Conservation (phyloP, 2,797 vertebrate genomes). For the Cirrhinus molitorella region DNA sequence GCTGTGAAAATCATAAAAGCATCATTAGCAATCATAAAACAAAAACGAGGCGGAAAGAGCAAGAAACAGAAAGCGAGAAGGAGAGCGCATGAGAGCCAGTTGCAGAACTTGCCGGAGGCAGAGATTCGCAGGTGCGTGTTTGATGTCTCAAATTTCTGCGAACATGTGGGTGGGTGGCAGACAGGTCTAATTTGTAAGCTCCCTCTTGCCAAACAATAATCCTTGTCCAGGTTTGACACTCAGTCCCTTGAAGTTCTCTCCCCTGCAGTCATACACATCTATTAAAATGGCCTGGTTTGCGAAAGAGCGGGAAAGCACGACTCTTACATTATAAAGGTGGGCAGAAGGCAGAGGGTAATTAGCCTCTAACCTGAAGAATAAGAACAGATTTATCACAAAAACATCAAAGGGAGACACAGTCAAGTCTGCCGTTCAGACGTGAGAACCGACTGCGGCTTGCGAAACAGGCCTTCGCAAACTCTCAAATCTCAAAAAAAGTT, state of each 20-base stretch:
- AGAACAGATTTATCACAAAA: constrained; percentile 39
- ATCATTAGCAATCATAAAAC: constrained; percentile 8
- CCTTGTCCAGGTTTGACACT: constrained; percentile 39
- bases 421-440: background rate
- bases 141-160: constrained; percentile 29
- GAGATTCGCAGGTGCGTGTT: constrained; percentile 44
- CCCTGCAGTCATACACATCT: constrained; percentile 24
- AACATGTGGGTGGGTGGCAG: constrained; percentile 43
- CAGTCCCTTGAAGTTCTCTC: constrained; percentile 32
- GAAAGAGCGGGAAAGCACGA: constrained; percentile 26
- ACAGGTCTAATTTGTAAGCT: constrained; percentile 56
- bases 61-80: background rate
- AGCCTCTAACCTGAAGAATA: constrained; percentile 51
- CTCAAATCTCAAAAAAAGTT: background rate
- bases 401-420: constrained; percentile 49
- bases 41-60: constrained; percentile 20
- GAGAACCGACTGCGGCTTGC: background rate
- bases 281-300: constrained; percentile 13
- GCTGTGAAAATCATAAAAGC: no score
- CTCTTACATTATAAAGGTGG: constrained; percentile 23
- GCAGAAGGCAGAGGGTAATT: constrained; percentile 46
- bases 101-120: constrained; percentile 13
- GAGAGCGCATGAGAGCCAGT: background rate
- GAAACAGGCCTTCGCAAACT: background rate
- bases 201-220: constrained; percentile 57